Base-by-base conservation (phyloP, 2,113 vertebrate genomes). In the Hippocampus comes region DNA sequence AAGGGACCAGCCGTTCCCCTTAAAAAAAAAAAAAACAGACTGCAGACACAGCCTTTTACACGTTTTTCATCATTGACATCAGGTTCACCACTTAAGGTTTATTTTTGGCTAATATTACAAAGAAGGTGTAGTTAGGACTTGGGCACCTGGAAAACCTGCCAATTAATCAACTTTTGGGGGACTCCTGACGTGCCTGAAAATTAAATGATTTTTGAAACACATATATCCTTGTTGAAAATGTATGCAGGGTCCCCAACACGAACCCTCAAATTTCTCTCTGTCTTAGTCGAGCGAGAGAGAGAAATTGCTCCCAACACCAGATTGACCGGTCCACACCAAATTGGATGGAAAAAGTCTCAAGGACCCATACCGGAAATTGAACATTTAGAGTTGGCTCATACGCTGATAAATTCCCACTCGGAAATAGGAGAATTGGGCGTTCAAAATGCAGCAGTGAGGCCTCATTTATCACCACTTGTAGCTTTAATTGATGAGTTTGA, bases 71-170 rank as follows among this genome's bases (percentile, higher is more conserved):
- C 64, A 6, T 9, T 5, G 30, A 63, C 48, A 6, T 25, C 17
- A 20, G 21, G 68, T 34, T 73, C n/a, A 7, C 34, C 30, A 42
- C 57, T 70, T 66, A 56, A 20, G 43, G 61, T 67, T 63, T 57
- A 61, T 23, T 75, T 63, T 2, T 1, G 49, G 9, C 25, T 65
- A 27, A 56, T 57, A 57, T 67, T 60, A 59, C 69, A 79, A 67
- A 42, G 30, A 9, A 68, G 38, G 27, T 7, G 5, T 55, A 11
- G 7, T 55, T n/a, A 55, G 21, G 51, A n/a, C 53, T 11, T 4
- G 53, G n/a, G 9, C 12, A 48, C 46, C 46, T 15, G 12, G 14
- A 12, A 15, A 23, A 23, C 53, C 9, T 5, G 15, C 9, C 9
- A 10, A n/a, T 23, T 10, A 10, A 23, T 23, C 21, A n/a, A 9